Evolutionary conservation across 2,797 vertebrate genomes (phyloP).

Genomic region (Picus viridis): DNA sequence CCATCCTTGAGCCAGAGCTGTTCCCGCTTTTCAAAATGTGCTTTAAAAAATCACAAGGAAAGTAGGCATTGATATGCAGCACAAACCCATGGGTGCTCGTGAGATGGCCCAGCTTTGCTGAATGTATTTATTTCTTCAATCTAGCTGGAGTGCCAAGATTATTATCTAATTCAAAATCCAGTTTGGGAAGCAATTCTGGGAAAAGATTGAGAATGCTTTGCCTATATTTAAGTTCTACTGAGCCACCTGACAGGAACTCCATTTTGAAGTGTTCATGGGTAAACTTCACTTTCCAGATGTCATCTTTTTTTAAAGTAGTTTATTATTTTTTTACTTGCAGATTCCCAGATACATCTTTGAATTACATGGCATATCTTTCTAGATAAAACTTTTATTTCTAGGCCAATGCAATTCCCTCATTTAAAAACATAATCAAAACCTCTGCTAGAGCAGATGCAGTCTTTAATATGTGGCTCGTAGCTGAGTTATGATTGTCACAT

Average conservation of each 20-base stretch:
- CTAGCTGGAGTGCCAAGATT: neutral
- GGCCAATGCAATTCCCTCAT: conserved; percentile 9
- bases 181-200: conserved; percentile 11
- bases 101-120: neutral
- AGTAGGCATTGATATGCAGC: neutral
- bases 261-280: conserved; percentile 29
- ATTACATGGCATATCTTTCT: conserved; percentile 17
- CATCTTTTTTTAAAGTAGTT: conserved; percentile 24
- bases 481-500: conserved; percentile 60
- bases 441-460: conserved; percentile 45
- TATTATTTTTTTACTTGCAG: conserved; percentile 49
- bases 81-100: neutral
- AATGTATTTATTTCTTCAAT: conserved; percentile 1
- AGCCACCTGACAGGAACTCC: neutral
- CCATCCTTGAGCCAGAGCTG: neutral
- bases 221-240: neutral
- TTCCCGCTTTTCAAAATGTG: neutral
- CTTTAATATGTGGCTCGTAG: conserved; percentile 58
- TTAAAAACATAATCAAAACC: conserved; percentile 57
- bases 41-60: neutral
- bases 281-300: conserved; percentile 21
- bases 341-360: conserved; percentile 24
- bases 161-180: conserved; percentile 27
- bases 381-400: conserved; percentile 45
- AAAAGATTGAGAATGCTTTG: neutral